Evolutionary conservation across 2,113 vertebrate genomes (phyloP).

Genomic region (Catagonus wagneri): DNA sequence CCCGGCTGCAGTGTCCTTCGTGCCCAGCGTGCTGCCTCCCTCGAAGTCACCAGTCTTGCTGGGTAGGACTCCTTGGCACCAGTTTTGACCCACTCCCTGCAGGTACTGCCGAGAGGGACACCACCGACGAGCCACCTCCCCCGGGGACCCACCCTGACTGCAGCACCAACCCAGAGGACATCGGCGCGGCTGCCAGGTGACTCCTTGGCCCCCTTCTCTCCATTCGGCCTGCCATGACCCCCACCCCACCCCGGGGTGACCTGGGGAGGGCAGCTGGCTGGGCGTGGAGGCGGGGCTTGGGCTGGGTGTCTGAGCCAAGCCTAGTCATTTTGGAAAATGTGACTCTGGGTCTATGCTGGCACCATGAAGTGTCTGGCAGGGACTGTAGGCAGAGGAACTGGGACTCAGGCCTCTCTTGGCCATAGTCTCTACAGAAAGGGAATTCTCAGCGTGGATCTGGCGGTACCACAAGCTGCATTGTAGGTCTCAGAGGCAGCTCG

Average conservation of each 20-base stretch:
- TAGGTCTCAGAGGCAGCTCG: too few species aligned
- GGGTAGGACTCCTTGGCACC: background rate
- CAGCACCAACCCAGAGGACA: conserved; percentile 65
- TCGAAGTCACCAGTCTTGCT: background rate
- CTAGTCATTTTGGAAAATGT: background rate
- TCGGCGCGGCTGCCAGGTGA: conserved; percentile 82
- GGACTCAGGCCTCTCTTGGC: background rate
- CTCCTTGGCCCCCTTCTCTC: background rate
- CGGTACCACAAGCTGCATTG: too few species aligned
- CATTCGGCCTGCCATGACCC: background rate
- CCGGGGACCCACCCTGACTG: conserved; percentile 75
- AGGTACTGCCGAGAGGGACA: conserved; percentile 77
- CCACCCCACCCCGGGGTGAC: too few species aligned
- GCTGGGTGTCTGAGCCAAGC: background rate
- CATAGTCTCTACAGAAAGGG: too few species aligned
- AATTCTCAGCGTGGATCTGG: too few species aligned
- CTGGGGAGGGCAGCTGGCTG: background rate
- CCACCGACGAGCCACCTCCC: conserved; percentile 65
- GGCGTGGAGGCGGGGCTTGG: background rate
- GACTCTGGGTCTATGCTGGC: background rate
- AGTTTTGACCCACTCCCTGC: background rate
- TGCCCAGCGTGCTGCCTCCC: rapidly evolving
- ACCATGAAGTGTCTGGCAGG: background rate
- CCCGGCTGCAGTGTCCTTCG: rapidly evolving
- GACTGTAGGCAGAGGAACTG: background rate